Base-by-base conservation (phyloP, 2,797 vertebrate genomes). In the Pygocentrus nattereri region DNA sequence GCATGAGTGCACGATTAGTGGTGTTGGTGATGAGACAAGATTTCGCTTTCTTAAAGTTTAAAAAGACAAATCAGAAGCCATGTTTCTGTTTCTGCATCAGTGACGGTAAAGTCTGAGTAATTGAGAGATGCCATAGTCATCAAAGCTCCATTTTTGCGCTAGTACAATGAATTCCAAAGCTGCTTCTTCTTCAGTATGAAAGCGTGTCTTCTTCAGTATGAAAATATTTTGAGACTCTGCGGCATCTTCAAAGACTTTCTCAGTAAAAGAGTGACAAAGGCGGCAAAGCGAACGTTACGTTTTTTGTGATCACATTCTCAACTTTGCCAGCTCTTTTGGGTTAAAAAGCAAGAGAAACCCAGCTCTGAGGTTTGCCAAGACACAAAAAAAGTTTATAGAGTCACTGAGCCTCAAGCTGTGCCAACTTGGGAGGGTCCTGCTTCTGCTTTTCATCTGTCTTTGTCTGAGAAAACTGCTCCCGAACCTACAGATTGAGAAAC, bases 271-370 rank as follows among this genome's bases (percentile, higher is more conserved):
- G 47, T 19, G 23, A 21, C 70, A 72, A 72, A 72, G 70, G n/a
- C 70, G 52, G 18, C 44, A 72, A 54, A 72, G 27, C 12, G 18
- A 54, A 4, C 6, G 4, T 30, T 72, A 19, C 23, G 10, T 34
- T 72, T 10, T n/a, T 72, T n/a, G n/a, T 34, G 70, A 72, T 72
- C 70, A 70, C 34, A 70, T 70, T 16, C 15, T 50, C 23, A 23
- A 27, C 30, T 25, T 8, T 23, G 13, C 12, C n/a, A 31, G 41
- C 49, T 11, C 69, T 30, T 30, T 71, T 10, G 49, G 27, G 69
- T 52, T 50, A 52, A 30, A n/a, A 70, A 30, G 68, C 5, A 1
- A 52, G 47, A 54, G n/a, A 56, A 72, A 56, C 70, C 5, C 11
- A 71, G 71, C 16, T 18, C 15, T 31, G 49, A 54, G 70, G 56